These are phyloP conservation scores for Rhinella marina DNA, from an alignment of 2,797 vertebrate genomes.

Conservation along the genomic window DNA sequence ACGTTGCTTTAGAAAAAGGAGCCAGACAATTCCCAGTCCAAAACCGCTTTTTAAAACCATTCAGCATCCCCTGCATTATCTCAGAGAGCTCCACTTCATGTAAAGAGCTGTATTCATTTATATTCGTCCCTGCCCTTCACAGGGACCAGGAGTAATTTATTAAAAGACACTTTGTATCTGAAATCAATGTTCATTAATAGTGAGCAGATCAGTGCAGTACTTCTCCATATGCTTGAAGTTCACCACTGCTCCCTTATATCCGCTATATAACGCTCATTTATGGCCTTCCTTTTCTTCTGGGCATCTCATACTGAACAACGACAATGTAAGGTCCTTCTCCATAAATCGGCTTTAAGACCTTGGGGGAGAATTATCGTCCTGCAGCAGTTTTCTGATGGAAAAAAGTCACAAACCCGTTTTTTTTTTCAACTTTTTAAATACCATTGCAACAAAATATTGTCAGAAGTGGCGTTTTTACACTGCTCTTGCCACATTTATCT, in stretches of 20 bases:
- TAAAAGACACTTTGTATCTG: constrained; percentile 36
- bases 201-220: not conserved
- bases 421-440: no score
- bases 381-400: no score
- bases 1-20: constrained; percentile 53
- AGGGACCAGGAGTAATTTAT: constrained; percentile 47
- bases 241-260: constrained; percentile 48
- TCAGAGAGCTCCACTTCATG: constrained; percentile 58
- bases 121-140: constrained; percentile 31
- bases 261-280: not conserved
- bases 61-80: constrained; percentile 56
- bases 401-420: no score
- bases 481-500: no score
- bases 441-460: no score
- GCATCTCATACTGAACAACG: no score
- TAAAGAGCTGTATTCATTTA: constrained; percentile 58
- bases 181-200: constrained; percentile 46
- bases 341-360: not conserved
- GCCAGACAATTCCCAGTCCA: constrained; percentile 57
- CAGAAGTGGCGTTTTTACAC: no score
- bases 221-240: constrained; percentile 11
- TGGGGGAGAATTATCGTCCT: no score
- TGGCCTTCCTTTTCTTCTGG: not conserved
- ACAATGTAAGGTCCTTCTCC: not conserved
- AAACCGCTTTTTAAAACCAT: constrained; percentile 61